phyloP scores from a whole-genome alignment of 2,888 invertebrate species.

The Patella ulyssiponensis region DNA sequence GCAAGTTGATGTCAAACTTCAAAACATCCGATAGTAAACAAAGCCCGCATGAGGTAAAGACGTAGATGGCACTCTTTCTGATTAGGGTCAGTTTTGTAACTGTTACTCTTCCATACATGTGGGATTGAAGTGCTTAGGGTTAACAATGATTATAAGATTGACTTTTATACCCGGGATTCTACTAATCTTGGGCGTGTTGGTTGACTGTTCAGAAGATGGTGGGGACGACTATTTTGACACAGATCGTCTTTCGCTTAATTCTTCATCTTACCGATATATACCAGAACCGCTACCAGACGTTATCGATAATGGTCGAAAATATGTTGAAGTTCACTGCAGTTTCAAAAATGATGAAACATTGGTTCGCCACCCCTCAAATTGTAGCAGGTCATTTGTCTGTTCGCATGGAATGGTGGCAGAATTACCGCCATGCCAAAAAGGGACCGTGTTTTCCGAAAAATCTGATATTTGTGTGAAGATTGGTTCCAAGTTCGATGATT shows the following conservation, averaged over 20 bases:
- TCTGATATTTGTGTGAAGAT: constrained; percentile 22
- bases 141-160: too few species aligned
- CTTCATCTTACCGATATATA: background rate
- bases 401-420: constrained; percentile 25
- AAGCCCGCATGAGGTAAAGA: background rate
- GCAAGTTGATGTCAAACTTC: constrained; percentile 5
- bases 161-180: too few species aligned
- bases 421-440: constrained; percentile 20
- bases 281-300: background rate
- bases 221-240: too few species aligned
- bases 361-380: constrained; percentile 33
- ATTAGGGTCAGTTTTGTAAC: too few species aligned
- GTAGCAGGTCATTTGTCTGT: constrained; percentile 30
- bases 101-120: too few species aligned
- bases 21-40: constrained; percentile 16
- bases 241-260: too few species aligned
- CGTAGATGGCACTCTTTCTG: background rate
- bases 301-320: background rate
- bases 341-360: constrained; percentile 16
- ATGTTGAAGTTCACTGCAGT: background rate
- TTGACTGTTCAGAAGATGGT: too few species aligned
- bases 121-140: too few species aligned
- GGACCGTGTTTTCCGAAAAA: constrained; percentile 26
- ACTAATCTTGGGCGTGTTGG: too few species aligned
- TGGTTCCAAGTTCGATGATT: constrained; percentile 23